Percentiles rank a stretch among this genome's conserved stretches.
phyloP scores from a whole-genome alignment of 2,888 invertebrate genomes.

The Diadegma fenestrale region DNA sequence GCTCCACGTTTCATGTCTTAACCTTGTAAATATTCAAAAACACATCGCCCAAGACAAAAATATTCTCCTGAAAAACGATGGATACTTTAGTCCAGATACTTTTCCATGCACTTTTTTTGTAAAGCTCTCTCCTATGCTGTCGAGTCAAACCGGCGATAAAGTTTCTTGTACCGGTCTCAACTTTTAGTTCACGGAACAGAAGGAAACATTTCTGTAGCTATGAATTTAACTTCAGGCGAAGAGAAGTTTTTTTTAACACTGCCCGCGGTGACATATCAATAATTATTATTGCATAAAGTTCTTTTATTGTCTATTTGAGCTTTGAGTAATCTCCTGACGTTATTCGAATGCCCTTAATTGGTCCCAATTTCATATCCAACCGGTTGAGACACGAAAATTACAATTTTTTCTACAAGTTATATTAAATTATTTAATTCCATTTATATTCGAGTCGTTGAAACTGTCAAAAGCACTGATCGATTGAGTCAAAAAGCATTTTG shows the following conservation, averaged over 20 bases:
- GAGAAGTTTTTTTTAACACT: neutral
- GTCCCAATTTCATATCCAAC: neutral
- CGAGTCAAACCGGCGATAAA: conserved; percentile 20
- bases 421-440: neutral
- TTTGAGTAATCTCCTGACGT: neutral
- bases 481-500: neutral
- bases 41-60: neutral
- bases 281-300: neutral
- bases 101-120: neutral
- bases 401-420: neutral
- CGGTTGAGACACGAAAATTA: neutral
- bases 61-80: neutral
- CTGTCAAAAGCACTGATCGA: neutral
- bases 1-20: conserved; percentile 6
- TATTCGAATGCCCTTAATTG: neutral
- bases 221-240: neutral
- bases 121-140: neutral
- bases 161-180: neutral
- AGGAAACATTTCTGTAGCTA: neutral
- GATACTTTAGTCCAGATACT: neutral
- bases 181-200: neutral
- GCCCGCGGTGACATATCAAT: neutral
- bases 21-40: conserved; percentile 26
- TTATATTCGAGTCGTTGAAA: neutral
- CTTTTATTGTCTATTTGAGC: neutral